Evolutionary conservation across 2,113 vertebrate species (phyloP), one percentile per base, ranked within the genome.

Genomic region (Tympanuchus pallidicinctus): DNA sequence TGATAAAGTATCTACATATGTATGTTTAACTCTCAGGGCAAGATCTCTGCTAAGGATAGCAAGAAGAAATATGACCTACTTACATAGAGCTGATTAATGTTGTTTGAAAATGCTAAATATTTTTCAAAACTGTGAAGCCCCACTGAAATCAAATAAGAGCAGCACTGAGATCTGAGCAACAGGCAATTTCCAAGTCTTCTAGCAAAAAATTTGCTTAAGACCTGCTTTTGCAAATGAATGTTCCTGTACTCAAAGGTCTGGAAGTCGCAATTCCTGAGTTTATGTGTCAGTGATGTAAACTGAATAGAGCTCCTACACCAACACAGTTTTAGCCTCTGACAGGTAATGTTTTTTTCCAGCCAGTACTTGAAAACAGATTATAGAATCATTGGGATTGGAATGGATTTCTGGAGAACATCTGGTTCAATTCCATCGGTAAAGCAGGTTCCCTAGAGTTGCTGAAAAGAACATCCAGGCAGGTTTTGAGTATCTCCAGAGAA

Each of bases 41-140:
- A 47, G 47, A 27, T 12, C 8, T 60, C 42, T 50, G 4, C 60
- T 54, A 60, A 69, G 15, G 27, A 9, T 32, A 4, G 13, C 5
- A 27, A 16, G n/a, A 80, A 85, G 4, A 34, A 3, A 2, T 6
- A 50, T 38, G 12, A 83, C 2, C 2, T 4, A 1, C 2, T 89
- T 11, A 78, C 14, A 17, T 5, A 12, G 8, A 3, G n/a, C 45
- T 90, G 7, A 27, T 67, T 82, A 84, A 15, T 25, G 30, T 20
- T 43, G 24, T 13, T 27, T 61, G 28, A 88, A 90, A 86, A 72
- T 56, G 19, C 8, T 64, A 45, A 70, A 25, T 2, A 21, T 9
- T 36, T 89, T 70, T 11, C 22, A 24, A 54, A 83, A 28, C 3
- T 18, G 4, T 32, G 17, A 40, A 74, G 5, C 8, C 27, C 28